A percentile compares a stretch with the other conserved stretches of the same genome.
These are phyloP conservation scores for Leucania comma DNA, from an alignment of 2,888 invertebrate species.

Conservation along the genomic window DNA sequence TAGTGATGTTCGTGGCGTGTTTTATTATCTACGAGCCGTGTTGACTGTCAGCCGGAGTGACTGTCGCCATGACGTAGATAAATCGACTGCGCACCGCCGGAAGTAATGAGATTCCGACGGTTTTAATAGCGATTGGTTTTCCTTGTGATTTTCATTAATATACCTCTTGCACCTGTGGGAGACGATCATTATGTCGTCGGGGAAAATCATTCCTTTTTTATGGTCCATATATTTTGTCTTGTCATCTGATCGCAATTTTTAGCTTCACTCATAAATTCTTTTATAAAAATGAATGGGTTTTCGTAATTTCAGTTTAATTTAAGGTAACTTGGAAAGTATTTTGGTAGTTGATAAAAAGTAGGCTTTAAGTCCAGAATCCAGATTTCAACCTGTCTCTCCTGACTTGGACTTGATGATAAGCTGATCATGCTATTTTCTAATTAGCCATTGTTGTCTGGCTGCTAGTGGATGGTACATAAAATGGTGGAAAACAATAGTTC, in stretches of 20 bases:
- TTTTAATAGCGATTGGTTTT: slow-evolving; percentile 67
- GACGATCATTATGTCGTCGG: slow-evolving; percentile 36
- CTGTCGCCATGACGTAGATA: slow-evolving; percentile 75
- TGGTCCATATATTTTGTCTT: slow-evolving; percentile 7
- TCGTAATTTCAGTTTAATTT: background rate
- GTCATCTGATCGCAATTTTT: slow-evolving; percentile 1
- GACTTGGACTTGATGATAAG: slow-evolving; percentile 43
- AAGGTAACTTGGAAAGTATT: background rate
- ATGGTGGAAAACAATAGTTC: slow-evolving; percentile 5
- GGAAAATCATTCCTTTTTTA: slow-evolving; percentile 17
- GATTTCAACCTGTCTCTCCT: slow-evolving; percentile 22
- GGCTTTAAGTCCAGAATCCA: background rate
- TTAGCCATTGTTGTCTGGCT: slow-evolving; percentile 51
- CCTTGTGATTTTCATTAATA: slow-evolving; percentile 61
- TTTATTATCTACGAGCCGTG: slow-evolving; percentile 76
- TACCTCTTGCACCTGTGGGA: slow-evolving; percentile 54
- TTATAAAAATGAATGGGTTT: background rate
- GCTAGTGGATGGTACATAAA: slow-evolving; percentile 10
- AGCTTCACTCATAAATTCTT: background rate
- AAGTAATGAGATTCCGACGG: slow-evolving; percentile 70
- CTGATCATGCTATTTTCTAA: slow-evolving; percentile 62
- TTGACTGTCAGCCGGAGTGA: slow-evolving; percentile 69
- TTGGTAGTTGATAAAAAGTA: background rate
- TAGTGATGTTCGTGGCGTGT: slow-evolving; percentile 72
- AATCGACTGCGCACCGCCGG: slow-evolving; percentile 70